Evolutionary conservation across 2,888 invertebrate genomes (phyloP).

Genomic region (Calliscelio sp.): DNA sequence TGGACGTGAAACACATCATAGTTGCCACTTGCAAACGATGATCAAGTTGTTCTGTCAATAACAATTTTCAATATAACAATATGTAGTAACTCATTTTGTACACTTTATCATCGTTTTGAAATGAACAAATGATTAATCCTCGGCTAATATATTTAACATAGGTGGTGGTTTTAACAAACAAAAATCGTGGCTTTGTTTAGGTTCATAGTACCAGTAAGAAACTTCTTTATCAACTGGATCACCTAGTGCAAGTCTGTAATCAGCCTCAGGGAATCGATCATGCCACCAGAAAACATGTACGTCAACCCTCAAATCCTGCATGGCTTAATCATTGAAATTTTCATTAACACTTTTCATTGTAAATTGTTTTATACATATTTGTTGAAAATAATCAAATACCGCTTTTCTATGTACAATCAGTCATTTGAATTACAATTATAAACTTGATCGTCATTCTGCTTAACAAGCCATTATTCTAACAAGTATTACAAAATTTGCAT

Average conservation of each 20-base stretch:
- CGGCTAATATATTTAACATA: constrained; percentile 61
- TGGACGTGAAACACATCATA: constrained; percentile 58
- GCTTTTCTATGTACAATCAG: no score
- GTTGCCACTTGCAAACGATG: constrained; percentile 28
- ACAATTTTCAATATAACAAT: no score
- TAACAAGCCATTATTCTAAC: no score
- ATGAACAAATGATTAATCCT: constrained; percentile 27
- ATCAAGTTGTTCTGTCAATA: constrained; percentile 25
- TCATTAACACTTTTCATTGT: no score
- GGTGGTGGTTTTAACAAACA: constrained; percentile 75
- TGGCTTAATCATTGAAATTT: no score
- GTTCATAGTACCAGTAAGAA: constrained; percentile 98
- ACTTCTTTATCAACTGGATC: constrained; percentile 97
- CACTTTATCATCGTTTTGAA: constrained; percentile 53
- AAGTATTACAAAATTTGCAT: no score
- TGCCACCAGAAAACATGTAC: constrained; percentile 91
- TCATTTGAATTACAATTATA: no score
- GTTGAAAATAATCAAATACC: no score
- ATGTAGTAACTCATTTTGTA: no score
- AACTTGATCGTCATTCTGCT: no score
- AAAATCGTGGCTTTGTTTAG: constrained; percentile 87
- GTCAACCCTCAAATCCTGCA: constrained; percentile 83
- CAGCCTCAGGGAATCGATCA: constrained; percentile 91
- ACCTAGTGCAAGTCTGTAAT: constrained; percentile 98
- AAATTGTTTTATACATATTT: no score